These are phyloP conservation scores for Selenia dentaria DNA, from an alignment of 2,888 invertebrate genomes.

Conservation along the genomic window DNA sequence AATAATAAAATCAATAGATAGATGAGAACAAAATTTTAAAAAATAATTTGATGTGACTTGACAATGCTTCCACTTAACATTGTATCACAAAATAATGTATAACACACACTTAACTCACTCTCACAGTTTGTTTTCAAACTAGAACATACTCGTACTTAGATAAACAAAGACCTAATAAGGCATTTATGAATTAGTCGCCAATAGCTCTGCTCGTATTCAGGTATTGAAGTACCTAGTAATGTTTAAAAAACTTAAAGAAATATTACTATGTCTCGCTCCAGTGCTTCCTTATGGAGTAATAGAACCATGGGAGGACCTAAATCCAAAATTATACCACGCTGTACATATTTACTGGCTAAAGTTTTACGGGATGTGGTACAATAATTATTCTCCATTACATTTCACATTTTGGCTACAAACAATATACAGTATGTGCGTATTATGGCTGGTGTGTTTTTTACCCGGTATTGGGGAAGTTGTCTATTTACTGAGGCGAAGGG, in stretches of 20 bases:
- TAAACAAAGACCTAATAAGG: conserved; percentile 32
- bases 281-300: conserved; percentile 68
- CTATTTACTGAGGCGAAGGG: conserved; percentile 87
- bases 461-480: conserved; percentile 86
- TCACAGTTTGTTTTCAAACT: conserved; percentile 42
- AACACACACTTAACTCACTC: conserved; percentile 60
- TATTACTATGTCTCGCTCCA: conserved; percentile 47
- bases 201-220: conserved; percentile 28
- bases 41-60: too few species aligned
- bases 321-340: conserved; percentile 71
- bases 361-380: conserved; percentile 80
- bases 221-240: conserved; percentile 31
- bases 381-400: conserved; percentile 53
- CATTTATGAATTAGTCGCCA: conserved; percentile 58
- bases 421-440: conserved; percentile 60
- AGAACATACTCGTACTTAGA: conserved; percentile 27
- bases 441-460: conserved; percentile 77
- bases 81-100: conserved; percentile 57
- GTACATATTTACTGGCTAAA: conserved; percentile 80
- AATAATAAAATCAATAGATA: too few species aligned
- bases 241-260: conserved; percentile 52
- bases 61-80: conserved; percentile 64
- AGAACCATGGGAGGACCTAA: conserved; percentile 69
- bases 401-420: conserved; percentile 65
- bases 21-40: too few species aligned